Percentiles rank a stretch among this genome's conserved stretches.
Evolutionary conservation across 2,888 invertebrate genomes (phyloP).

Genomic region (Sinodicranocentrus sp.): DNA sequence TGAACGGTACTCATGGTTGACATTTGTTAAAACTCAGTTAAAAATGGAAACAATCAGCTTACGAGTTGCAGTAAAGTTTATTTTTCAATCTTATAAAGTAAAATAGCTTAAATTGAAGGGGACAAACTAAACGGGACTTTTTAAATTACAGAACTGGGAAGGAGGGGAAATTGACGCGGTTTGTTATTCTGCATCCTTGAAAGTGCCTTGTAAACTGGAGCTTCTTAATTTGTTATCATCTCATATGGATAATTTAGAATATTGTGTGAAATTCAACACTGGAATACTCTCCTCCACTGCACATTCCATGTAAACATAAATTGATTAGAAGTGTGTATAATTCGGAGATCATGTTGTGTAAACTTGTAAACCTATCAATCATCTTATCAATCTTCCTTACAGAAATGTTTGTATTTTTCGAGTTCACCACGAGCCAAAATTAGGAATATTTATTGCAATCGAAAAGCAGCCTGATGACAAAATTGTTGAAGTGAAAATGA

Average conservation of each 20-base stretch:
- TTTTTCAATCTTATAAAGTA: too few relatives aligned
- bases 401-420: slow-evolving; percentile 54
- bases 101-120: too few relatives aligned
- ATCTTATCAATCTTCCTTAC: background rate
- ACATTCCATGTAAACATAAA: slow-evolving; percentile 62
- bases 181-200: slow-evolving; percentile 62
- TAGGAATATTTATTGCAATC: slow-evolving; percentile 54
- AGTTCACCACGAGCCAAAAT: slow-evolving; percentile 60
- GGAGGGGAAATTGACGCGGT: slow-evolving; percentile 48
- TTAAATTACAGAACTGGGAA: slow-evolving; percentile 55
- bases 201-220: slow-evolving; percentile 67
- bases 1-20: too few relatives aligned
- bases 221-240: slow-evolving; percentile 54
- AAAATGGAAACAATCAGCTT: slow-evolving; percentile 63
- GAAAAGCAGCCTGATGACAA: background rate
- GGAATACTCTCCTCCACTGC: slow-evolving; percentile 63
- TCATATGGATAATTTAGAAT: slow-evolving; percentile 57
- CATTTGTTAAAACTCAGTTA: background rate
- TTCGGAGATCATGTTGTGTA: too few relatives aligned
- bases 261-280: slow-evolving; percentile 49
- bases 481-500: slow-evolving; percentile 53
- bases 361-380: background rate
- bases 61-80: slow-evolving; percentile 55
- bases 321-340: too few relatives aligned
- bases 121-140: too few relatives aligned